Conservation (phyloP, 1,140 invertebrate species). For the Palaemon carinicauda region DNA sequence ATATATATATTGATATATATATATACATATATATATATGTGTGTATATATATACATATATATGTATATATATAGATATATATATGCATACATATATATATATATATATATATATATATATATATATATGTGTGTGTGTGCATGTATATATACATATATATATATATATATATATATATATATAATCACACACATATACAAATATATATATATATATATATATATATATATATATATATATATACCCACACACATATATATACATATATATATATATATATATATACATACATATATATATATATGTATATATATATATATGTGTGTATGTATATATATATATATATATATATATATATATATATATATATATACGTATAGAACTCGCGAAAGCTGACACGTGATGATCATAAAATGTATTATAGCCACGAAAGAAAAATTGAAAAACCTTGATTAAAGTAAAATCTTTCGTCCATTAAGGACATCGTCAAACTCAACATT, state of each 20-base stretch:
- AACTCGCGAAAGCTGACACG: too few species aligned
- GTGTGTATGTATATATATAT: not conserved
- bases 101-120: not conserved
- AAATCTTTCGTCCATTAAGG: too few species aligned
- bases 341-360: not conserved
- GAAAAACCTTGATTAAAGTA: too few species aligned
- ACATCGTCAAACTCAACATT: too few species aligned
- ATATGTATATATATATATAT: conserved; percentile 2
- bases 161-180: not conserved
- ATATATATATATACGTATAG: not conserved
- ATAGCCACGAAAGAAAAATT: too few species aligned
- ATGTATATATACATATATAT: not conserved
- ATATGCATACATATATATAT: too few species aligned
- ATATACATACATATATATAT: conserved; percentile 14
- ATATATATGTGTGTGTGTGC: not conserved
- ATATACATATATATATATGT: conserved; percentile 10
- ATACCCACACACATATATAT: not conserved
- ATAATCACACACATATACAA: too few species aligned
- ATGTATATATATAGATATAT: not conserved
- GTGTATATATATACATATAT: not conserved
- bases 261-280: not conserved
- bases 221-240: not conserved
- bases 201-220: not conserved
- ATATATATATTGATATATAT: not conserved
- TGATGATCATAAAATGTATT: too few species aligned